phyloP scores from a whole-genome alignment of 2,888 invertebrate genomes.

The Lymantria dispar region DNA sequence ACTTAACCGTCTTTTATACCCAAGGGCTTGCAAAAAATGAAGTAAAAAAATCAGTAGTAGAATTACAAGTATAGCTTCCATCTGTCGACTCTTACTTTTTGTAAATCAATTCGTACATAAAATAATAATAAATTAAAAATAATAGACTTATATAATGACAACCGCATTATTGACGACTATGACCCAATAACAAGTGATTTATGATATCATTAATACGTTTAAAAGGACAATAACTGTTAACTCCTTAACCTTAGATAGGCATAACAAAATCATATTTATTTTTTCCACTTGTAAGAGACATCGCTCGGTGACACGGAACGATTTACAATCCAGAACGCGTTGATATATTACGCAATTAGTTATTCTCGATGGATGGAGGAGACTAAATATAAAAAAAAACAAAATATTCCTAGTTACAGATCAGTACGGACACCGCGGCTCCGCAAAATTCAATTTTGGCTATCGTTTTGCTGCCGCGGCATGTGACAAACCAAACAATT shows the following conservation, averaged over 20 bases:
- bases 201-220: constrained; percentile 34
- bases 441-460: constrained; percentile 76
- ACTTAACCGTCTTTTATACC: no score
- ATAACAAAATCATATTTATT: constrained; percentile 24
- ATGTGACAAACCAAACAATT: constrained; percentile 79
- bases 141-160: constrained; percentile 13
- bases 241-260: constrained; percentile 36
- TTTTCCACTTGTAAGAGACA: constrained; percentile 36
- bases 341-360: constrained; percentile 32
- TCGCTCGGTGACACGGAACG: constrained; percentile 35
- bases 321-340: constrained; percentile 24
- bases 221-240: constrained; percentile 41
- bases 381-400: constrained; percentile 31
- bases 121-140: not conserved
- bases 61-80: no score
- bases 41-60: no score
- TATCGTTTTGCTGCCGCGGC: constrained; percentile 54
- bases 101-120: no score
- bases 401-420: constrained; percentile 52
- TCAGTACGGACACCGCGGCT: constrained; percentile 53
- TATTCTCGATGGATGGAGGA: constrained; percentile 26
- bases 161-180: constrained; percentile 24
- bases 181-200: constrained; percentile 34
- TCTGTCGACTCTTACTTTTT: no score
- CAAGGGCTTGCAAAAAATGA: no score